Conservation (phyloP, 2,797 vertebrate genomes). For the Pyrrhura leucotis region DNA sequence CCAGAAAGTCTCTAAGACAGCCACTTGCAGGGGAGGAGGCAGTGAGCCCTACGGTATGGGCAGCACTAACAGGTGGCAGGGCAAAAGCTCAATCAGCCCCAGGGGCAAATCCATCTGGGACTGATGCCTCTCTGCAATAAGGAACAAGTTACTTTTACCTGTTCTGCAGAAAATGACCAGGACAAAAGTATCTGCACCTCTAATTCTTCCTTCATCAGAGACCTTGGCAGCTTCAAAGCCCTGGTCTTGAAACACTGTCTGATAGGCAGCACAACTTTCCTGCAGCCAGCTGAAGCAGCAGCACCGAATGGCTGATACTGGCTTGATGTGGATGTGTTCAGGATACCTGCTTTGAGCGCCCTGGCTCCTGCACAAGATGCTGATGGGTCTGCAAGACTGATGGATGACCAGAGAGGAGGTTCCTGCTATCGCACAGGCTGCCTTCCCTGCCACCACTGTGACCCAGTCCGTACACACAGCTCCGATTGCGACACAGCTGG, state of each 20-base stretch:
- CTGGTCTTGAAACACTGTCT: accelerated
- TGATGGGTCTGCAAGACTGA: not conserved
- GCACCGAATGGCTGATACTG: not conserved
- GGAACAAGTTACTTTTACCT: not conserved
- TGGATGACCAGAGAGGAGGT: accelerated
- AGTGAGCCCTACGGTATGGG: accelerated
- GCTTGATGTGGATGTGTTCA: not conserved
- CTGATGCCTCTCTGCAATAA: not conserved
- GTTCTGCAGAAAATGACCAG: not conserved
- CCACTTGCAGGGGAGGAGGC: not conserved
- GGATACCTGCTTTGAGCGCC: not conserved
- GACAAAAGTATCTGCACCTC: not conserved
- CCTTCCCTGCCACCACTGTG: accelerated
- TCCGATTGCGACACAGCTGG: not conserved
- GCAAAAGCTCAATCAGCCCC: not conserved
- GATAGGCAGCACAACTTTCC: not conserved
- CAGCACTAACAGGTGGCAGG: not conserved
- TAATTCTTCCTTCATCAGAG: not conserved
- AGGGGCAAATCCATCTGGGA: not conserved
- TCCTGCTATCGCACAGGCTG: not conserved
- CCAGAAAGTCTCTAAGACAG: not conserved
- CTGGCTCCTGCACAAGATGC: not conserved
- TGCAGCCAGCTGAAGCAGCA: not conserved
- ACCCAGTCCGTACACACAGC: not conserved
- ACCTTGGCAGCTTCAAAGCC: not conserved